Conservation (phyloP, 2,888 invertebrate species). For the Orthosia gothica region DNA sequence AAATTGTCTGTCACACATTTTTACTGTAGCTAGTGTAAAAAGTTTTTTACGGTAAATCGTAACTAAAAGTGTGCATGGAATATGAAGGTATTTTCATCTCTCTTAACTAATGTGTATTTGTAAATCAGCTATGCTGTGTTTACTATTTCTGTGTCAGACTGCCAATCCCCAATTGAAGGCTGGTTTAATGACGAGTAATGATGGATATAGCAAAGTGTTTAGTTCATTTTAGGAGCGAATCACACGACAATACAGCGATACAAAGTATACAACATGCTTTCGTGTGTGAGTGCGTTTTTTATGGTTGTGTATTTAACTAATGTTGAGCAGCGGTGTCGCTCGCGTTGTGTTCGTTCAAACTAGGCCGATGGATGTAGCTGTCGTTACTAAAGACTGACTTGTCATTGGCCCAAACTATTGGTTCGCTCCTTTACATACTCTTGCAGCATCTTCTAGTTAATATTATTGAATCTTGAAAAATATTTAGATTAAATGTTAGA, state of each 20-base stretch:
- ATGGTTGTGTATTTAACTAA: constrained; percentile 64
- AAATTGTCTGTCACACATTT: constrained; percentile 49
- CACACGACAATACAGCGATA: constrained; percentile 59
- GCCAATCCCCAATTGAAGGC: background rate
- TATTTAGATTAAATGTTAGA: constrained; percentile 19
- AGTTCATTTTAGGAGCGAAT: constrained; percentile 24
- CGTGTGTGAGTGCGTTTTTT: constrained; percentile 61
- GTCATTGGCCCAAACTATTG: constrained; percentile 38
- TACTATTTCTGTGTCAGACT: constrained; percentile 11
- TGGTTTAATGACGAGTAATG: background rate
- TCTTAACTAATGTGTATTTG: constrained; percentile 22
- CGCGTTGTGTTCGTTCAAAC: constrained; percentile 59
- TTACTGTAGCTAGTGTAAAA: constrained; percentile 34
- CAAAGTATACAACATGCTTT: constrained; percentile 54
- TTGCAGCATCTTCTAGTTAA: constrained; percentile 29
- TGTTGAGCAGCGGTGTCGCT: constrained; percentile 47
- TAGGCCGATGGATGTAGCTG: constrained; percentile 39
- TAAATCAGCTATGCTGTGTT: constrained; percentile 35
- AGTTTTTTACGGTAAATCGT: constrained; percentile 21
- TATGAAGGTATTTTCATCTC: constrained; percentile 25
- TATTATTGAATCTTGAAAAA: constrained; percentile 25
- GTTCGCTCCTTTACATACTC: constrained; percentile 10
- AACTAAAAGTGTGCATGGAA: constrained; percentile 46
- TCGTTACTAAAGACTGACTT: constrained; percentile 46
- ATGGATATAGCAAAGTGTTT: constrained; percentile 29